Base-by-base conservation (phyloP, 2,888 invertebrate genomes). In the Seira sanloemensis region DNA sequence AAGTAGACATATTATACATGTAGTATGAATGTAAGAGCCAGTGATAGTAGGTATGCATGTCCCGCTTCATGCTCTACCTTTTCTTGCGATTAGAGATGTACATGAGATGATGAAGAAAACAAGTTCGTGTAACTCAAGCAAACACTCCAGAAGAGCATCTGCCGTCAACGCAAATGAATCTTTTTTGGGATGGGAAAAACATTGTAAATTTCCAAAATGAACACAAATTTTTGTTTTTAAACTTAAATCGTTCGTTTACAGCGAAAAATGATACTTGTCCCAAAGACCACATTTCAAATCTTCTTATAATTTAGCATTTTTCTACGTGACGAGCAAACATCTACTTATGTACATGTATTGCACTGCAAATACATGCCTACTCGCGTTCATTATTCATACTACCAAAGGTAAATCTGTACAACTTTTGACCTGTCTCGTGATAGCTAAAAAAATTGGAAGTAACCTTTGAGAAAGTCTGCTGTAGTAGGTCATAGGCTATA, bases 241-340 rank as follows among this genome's bases (percentile, higher is more conserved):
- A 21, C 75, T 75, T 23, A 75, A 75, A 75, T 65, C 54, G 75
- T n/a, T 37, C 62, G 37, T 65, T 75, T 75, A n/a, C 75, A 62
- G 27, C 37, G 65, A 65, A 58, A 54, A 73, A 50, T 37, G 37
- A n/a, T 37, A 37, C 37, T 12, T 62, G n/a, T 62, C 5, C n/a
- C 62, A 62, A 62, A 62, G 46, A 46, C 7, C 19, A 12, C 62
- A 62, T 37, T 9, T 37, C 37, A 37, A n/a, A n/a, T n/a, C 37
- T 12, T 12, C 37, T 9, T 12, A 37, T 37, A 9, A 37, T 12
- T 37, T 37, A 37, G 12, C 37, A 7, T 12, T 37, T 37, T 37
- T 37, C 12, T 37, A 4, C 37, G 12, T 37, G 37, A 12, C 37
- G 37, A 37, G 37, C 37, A 37, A 37, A 37, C 37, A 37, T n/a